These are phyloP conservation scores for Mellivora capensis DNA, from an alignment of 2,113 vertebrate species.

Conservation along the genomic window DNA sequence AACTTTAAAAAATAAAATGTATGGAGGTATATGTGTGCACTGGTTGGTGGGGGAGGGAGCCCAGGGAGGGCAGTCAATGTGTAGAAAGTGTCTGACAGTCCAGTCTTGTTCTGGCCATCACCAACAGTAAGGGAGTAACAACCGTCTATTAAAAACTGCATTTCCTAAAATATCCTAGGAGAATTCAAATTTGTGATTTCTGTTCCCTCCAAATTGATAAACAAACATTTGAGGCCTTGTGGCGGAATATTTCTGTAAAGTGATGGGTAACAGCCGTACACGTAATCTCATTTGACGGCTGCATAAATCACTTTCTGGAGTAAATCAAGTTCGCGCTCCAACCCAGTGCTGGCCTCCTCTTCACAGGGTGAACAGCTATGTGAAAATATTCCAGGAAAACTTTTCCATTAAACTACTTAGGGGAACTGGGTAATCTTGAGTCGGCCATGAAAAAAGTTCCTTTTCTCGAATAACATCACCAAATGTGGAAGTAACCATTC, in stretches of 20 bases:
- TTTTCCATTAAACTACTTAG: neutral
- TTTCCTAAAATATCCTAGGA: conserved; percentile 18
- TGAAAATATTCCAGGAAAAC: conserved; percentile 4
- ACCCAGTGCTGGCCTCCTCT: neutral
- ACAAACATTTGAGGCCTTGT: neutral
- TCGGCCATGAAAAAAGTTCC: neutral
- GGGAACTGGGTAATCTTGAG: conserved; percentile 31
- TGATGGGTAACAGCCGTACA: conserved; percentile 32
- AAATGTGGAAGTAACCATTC: neutral
- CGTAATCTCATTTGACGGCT: conserved; percentile 56
- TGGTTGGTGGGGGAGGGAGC: neutral
- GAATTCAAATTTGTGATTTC: conserved; percentile 27
- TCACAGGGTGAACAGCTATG: neutral
- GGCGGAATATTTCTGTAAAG: conserved; percentile 45
- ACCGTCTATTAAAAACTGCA: neutral
- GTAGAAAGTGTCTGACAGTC: neutral
- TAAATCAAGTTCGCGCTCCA: conserved; percentile 42
- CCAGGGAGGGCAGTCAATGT: neutral
- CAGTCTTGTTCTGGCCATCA: neutral
- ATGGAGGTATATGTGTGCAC: neutral
- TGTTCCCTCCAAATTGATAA: conserved; percentile 42
- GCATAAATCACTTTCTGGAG: conserved; percentile 14
- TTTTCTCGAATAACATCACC: neutral
- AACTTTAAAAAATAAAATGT: neutral
- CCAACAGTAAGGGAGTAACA: neutral